A percentile compares a stretch with the other conserved stretches of the same genome.
Evolutionary conservation across 2,113 vertebrate species (phyloP).

Genomic region (Etheostoma cragini): DNA sequence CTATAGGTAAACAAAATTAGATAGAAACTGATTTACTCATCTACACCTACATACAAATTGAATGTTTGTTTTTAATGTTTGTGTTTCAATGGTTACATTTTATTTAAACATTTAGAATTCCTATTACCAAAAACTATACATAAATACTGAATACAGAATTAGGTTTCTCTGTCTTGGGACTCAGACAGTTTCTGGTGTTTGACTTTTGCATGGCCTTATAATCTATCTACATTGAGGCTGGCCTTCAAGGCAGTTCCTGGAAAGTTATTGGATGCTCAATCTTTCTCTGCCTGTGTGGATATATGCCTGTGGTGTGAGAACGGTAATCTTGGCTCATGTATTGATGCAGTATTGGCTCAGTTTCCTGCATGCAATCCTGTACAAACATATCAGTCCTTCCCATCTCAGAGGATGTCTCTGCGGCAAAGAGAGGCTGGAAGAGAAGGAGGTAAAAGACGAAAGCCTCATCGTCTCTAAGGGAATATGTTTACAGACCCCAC

Average conservation of each 20-base stretch:
- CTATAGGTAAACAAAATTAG: constrained; percentile 8
- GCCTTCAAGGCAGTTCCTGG: constrained; percentile 42
- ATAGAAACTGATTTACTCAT: constrained; percentile 6
- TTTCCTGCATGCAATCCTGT: constrained; percentile 50
- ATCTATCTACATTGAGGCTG: background rate
- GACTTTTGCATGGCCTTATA: background rate
- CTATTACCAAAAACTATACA: background rate
- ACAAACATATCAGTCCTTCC: constrained; percentile 69
- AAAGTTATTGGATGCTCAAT: constrained; percentile 46
- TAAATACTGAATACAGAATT: background rate
- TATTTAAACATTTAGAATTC: background rate
- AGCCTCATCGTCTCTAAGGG: constrained; percentile 45
- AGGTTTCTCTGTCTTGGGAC: background rate
- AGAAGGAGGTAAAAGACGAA: constrained; percentile 38
- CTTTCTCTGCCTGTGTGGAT: constrained; percentile 52
- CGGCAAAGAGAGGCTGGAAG: constrained; percentile 37
- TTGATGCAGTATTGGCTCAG: constrained; percentile 58
- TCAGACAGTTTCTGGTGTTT: constrained; percentile 11
- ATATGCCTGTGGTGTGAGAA: constrained; percentile 75
- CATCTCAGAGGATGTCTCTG: constrained; percentile 56
- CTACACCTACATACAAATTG: background rate
- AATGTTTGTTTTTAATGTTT: background rate
- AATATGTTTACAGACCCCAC: constrained; percentile 55
- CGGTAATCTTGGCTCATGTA: constrained; percentile 60
- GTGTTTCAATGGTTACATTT: background rate